These are phyloP conservation scores for Vulpes ferrilata DNA, from an alignment of 2,113 vertebrate genomes.

Conservation along the genomic window DNA sequence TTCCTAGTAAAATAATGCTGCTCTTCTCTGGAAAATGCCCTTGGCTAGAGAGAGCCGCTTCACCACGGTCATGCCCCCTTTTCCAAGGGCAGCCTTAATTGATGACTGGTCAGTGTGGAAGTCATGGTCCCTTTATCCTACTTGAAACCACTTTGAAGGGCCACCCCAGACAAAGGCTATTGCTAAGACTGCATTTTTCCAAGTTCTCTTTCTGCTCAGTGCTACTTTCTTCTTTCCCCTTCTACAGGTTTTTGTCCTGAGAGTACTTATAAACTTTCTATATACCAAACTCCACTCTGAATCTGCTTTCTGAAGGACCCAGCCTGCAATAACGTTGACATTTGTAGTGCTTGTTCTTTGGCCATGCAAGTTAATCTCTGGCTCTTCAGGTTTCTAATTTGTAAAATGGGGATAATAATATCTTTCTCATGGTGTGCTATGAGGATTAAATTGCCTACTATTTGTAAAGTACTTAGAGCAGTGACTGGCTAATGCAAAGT, in stretches of 20 bases:
- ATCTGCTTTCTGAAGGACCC: neutral
- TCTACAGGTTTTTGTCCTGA: neutral
- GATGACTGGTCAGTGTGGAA: neutral
- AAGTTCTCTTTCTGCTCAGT: neutral
- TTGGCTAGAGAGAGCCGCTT: neutral
- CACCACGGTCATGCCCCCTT: neutral
- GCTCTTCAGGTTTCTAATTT: slow-evolving; percentile 11
- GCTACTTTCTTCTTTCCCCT: neutral
- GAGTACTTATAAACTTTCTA: neutral
- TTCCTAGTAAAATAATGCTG: neutral
- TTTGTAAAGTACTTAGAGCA: neutral
- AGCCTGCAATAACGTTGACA: neutral
- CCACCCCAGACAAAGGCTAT: neutral
- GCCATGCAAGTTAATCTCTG: neutral
- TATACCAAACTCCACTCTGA: neutral
- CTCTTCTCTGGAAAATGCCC: neutral
- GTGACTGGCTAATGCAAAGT: neutral
- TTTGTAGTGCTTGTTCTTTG: neutral
- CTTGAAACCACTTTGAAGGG: neutral
- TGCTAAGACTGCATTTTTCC: neutral
- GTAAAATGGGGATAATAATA: neutral
- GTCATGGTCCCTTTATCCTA: neutral
- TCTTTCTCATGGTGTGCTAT: neutral
- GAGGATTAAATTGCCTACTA: neutral
- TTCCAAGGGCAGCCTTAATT: neutral